Percentiles rank a stretch among this genome's conserved stretches.
phyloP scores from a whole-genome alignment of 2,797 vertebrate species.

The Cheirogaleus major region DNA sequence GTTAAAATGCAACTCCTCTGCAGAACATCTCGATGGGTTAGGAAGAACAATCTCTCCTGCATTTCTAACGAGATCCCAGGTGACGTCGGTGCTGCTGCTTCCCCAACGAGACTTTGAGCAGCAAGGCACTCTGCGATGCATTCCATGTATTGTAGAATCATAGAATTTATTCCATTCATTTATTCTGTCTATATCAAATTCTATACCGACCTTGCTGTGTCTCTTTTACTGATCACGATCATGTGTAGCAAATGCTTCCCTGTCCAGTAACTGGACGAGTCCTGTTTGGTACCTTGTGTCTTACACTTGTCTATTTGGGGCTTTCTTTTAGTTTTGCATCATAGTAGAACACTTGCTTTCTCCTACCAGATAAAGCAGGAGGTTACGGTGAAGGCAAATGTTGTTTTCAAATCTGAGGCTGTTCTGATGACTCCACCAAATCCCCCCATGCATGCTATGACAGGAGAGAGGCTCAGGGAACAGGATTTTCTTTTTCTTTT shows the following conservation, averaged over 20 bases:
- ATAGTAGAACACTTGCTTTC: background rate
- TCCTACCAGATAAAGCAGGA: fast-evolving
- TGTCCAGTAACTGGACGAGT: background rate
- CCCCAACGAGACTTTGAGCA: background rate
- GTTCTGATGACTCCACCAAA: fast-evolving
- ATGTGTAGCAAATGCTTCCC: background rate
- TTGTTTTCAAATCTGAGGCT: background rate
- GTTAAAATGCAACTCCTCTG: background rate
- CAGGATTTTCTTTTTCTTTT: background rate
- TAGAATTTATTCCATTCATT: background rate
- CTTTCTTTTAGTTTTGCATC: background rate
- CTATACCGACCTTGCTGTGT: background rate
- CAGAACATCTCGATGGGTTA: background rate
- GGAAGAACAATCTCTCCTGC: background rate
- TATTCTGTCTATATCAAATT: background rate
- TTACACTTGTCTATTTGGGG: background rate
- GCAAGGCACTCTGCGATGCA: fast-evolving
- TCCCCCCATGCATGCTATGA: fast-evolving
- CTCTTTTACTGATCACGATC: background rate
- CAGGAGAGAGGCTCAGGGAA: background rate
- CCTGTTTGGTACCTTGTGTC: background rate
- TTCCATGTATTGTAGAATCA: background rate
- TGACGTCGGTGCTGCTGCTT: background rate
- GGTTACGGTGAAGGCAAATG: background rate
- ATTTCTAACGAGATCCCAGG: background rate